These are phyloP conservation scores for Dendronephthya gigantea DNA, from an alignment of 64 coral and sea anemone genomes.

Conservation along the genomic window DNA sequence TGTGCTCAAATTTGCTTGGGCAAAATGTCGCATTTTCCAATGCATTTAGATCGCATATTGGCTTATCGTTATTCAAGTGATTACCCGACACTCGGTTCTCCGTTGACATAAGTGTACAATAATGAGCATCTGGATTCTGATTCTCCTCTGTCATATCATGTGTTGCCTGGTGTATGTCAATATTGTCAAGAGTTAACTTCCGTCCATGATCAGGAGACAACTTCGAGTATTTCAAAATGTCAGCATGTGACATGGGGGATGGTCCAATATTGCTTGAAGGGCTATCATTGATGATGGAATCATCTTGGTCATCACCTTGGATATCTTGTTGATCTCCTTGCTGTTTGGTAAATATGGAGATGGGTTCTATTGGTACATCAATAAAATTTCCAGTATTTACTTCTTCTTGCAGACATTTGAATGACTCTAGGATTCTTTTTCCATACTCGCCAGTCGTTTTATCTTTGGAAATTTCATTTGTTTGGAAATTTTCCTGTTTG, in stretches of 20 bases:
- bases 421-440: background rate
- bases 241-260: background rate
- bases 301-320: background rate
- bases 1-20: background rate
- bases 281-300: background rate
- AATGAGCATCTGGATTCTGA: conserved; percentile 1
- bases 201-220: background rate
- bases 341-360: background rate
- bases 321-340: background rate
- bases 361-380: background rate
- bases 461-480: background rate
- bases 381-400: background rate
- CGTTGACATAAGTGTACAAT: background rate
- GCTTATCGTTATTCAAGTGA: background rate
- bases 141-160: no score
- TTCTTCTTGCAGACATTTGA: background rate
- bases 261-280: background rate
- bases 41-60: background rate
- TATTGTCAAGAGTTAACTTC: background rate
- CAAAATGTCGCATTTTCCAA: background rate
- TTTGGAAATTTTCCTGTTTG: background rate
- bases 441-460: background rate
- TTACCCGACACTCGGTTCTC: background rate
- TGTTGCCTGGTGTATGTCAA: background rate
- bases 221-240: background rate